These are phyloP conservation scores for Chrysocyon brachyurus DNA, from an alignment of 2,797 vertebrate genomes.

Conservation along the genomic window DNA sequence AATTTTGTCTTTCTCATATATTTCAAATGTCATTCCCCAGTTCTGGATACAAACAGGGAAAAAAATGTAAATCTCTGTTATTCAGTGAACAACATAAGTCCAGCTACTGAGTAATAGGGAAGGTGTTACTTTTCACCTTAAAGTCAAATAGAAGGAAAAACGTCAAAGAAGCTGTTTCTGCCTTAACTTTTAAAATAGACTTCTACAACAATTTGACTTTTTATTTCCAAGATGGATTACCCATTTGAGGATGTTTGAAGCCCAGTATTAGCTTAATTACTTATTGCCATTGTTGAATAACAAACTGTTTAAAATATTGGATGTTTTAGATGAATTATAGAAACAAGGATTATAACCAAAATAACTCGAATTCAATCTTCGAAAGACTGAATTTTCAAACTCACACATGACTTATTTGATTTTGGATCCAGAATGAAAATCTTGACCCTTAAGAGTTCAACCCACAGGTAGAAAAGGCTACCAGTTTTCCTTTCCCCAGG, in stretches of 20 bases:
- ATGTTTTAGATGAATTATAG: constrained; percentile 38
- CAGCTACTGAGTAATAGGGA: not conserved
- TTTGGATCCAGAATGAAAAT: constrained; percentile 70
- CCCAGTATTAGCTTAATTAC: not conserved
- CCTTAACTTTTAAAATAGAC: constrained; percentile 18
- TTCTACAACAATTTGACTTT: constrained; percentile 22
- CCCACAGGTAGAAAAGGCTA: constrained; percentile 13
- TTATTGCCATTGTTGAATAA: constrained; percentile 43
- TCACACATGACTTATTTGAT: constrained; percentile 44
- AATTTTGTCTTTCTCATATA: not conserved
- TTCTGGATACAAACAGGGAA: not conserved
- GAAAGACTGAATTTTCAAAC: not conserved
- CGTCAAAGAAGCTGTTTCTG: not conserved
- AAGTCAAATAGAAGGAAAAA: not conserved
- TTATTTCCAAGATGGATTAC: constrained; percentile 8
- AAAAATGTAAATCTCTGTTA: not conserved
- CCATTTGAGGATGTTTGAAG: not conserved
- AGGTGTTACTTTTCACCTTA: constrained; percentile 31
- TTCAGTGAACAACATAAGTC: constrained; percentile 2
- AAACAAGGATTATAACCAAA: constrained; percentile 60
- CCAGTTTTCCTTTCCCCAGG: constrained; percentile 24
- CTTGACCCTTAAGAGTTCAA: constrained; percentile 61
- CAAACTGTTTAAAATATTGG: constrained; percentile 17
- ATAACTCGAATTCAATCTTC: not conserved
- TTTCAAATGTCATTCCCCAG: not conserved